These are phyloP conservation scores for Micronycteris hirsuta DNA, from an alignment of 2,113 vertebrate species.

Conservation along the genomic window DNA sequence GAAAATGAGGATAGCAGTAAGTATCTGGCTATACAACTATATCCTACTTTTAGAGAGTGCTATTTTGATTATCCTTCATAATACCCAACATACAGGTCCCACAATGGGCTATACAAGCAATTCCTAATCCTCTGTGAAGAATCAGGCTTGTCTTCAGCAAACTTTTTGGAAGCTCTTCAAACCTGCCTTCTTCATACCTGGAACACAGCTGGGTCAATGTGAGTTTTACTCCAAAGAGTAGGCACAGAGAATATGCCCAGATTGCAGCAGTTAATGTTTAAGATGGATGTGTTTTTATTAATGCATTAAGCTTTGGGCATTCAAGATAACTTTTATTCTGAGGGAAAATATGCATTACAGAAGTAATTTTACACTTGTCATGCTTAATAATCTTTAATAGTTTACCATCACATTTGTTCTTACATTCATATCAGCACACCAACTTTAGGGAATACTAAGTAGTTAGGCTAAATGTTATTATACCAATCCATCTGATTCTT, in stretches of 20 bases:
- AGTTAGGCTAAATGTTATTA: constrained; percentile 45
- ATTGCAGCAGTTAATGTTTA: background rate
- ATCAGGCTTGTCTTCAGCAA: background rate
- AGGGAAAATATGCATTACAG: constrained; percentile 29
- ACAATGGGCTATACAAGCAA: background rate
- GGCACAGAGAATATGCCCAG: background rate
- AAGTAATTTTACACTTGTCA: constrained; percentile 58
- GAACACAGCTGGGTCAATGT: background rate
- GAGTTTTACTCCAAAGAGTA: background rate
- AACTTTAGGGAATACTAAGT: constrained; percentile 50
- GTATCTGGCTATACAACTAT: background rate
- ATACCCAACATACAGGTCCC: background rate
- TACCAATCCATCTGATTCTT: constrained; percentile 47
- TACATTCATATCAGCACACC: constrained; percentile 51
- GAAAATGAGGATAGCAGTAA: background rate
- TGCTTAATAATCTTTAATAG: constrained; percentile 66
- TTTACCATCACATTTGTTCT: constrained; percentile 54
- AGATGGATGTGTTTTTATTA: constrained; percentile 45
- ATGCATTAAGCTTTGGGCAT: constrained; percentile 36
- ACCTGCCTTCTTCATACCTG: background rate
- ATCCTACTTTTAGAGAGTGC: background rate
- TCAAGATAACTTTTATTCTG: constrained; percentile 41
- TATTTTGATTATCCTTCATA: background rate
- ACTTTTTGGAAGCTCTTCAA: background rate
- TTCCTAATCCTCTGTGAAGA: background rate